Conservation (phyloP, 2,797 vertebrate species). For the Clamator glandarius region DNA sequence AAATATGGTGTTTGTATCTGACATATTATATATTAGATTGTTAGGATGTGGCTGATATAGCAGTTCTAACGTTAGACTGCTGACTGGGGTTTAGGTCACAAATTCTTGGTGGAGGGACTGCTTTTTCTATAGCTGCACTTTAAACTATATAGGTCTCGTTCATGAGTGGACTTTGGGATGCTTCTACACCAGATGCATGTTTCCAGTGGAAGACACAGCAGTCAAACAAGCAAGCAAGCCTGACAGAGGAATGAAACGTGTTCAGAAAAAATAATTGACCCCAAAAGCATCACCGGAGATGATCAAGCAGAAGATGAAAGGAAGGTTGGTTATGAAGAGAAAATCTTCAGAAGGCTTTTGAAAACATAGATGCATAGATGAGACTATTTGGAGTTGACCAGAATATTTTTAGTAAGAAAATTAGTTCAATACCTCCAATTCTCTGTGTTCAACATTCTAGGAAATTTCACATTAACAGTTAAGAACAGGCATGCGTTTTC, state of each 20-base stretch:
- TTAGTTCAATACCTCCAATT: not conserved
- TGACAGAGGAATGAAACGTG: not conserved
- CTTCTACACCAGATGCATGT: not conserved
- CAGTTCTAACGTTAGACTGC: not conserved
- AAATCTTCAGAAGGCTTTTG: not conserved
- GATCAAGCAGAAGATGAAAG: not conserved
- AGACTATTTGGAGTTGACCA: not conserved
- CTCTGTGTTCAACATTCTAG: not conserved
- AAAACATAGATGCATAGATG: not conserved
- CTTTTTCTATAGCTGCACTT: not conserved
- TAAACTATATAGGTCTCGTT: not conserved
- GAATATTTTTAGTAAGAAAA: not conserved
- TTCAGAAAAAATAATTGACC: not conserved
- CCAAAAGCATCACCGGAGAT: not conserved
- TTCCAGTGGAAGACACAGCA: not conserved
- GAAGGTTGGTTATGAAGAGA: not conserved
- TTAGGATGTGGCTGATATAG: not conserved
- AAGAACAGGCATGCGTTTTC: not conserved
- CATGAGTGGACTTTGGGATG: fast-evolving
- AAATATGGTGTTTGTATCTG: not conserved
- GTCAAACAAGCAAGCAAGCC: fast-evolving
- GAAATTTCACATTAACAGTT: not conserved
- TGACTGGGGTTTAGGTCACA: not conserved
- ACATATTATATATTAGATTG: not conserved
- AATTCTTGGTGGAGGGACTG: not conserved